phyloP scores from a whole-genome alignment of 2,797 vertebrate genomes.

The Gambelia wislizenii region DNA sequence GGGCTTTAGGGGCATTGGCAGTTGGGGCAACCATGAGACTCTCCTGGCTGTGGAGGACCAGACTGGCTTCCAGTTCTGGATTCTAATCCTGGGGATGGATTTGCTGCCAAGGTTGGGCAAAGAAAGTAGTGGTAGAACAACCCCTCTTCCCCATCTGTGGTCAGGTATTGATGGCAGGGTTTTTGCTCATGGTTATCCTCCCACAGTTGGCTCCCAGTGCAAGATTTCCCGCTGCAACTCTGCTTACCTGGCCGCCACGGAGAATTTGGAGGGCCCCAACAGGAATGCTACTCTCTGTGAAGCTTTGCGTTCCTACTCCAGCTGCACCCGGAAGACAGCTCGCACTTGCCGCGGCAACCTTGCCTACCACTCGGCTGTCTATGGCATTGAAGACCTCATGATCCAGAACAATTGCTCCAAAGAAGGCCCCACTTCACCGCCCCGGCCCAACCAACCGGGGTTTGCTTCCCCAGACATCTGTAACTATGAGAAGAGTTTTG shows the following conservation, averaged over 20 bases:
- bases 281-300: conserved; percentile 76
- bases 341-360: conserved; percentile 91
- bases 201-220: conserved; percentile 84
- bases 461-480: conserved; percentile 77
- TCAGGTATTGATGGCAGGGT: too few relatives aligned
- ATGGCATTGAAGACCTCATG: conserved; percentile 95
- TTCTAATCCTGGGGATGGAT: not conserved
- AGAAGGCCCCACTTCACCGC: conserved; percentile 83
- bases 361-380: conserved; percentile 92
- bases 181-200: not conserved
- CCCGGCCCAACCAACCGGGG: conserved; percentile 68
- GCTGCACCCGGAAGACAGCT: conserved; percentile 87
- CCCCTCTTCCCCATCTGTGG: not conserved
- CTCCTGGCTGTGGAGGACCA: not conserved
- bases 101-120: too few relatives aligned
- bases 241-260: conserved; percentile 87
- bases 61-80: too few relatives aligned
- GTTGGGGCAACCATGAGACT: not conserved
- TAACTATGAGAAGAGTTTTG: conserved; percentile 84
- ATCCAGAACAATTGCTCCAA: conserved; percentile 91
- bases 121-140: not conserved
- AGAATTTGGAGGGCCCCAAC: conserved; percentile 74
- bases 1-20: not conserved
- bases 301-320: conserved; percentile 89
- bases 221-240: conserved; percentile 92